Percentiles rank a stretch among this genome's conserved stretches.
Conservation (phyloP, 2,113 vertebrate genomes). For the Suncus etruscus region DNA sequence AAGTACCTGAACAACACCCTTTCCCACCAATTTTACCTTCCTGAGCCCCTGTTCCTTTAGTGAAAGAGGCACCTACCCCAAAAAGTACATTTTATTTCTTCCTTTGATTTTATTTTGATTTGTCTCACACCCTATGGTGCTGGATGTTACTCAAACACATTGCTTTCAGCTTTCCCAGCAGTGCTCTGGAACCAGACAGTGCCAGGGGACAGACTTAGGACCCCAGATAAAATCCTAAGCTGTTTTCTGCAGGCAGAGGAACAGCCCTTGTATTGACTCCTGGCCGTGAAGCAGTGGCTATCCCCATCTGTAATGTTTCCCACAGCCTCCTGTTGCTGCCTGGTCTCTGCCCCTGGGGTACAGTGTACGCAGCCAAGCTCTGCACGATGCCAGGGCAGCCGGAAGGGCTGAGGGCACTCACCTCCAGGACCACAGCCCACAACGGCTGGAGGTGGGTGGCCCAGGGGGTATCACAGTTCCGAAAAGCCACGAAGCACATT, state of each 20-base stretch:
- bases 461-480: not conserved
- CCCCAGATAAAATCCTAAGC: not conserved
- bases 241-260: too few species aligned
- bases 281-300: not conserved
- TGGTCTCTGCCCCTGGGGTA: not conserved
- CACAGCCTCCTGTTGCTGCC: not conserved
- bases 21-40: slow-evolving; percentile 50
- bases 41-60: rapidly evolving
- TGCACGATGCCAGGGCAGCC: not conserved
- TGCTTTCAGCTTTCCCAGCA: too few species aligned
- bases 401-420: not conserved
- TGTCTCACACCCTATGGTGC: too few species aligned
- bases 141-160: too few species aligned
- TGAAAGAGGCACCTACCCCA: slow-evolving; percentile 1
- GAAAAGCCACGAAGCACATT: slow-evolving; percentile 82
- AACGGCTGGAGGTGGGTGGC: not conserved
- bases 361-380: not conserved
- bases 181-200: not conserved
- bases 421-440: not conserved
- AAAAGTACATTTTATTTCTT: not conserved
- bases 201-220: not conserved
- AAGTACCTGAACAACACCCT: not conserved
- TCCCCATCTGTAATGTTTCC: not conserved
- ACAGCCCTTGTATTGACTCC: too few species aligned
- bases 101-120: too few species aligned